A percentile compares a stretch with the other conserved stretches of the same genome.
Conservation (phyloP, 2,113 vertebrate genomes). For the Eulemur macaco region DNA sequence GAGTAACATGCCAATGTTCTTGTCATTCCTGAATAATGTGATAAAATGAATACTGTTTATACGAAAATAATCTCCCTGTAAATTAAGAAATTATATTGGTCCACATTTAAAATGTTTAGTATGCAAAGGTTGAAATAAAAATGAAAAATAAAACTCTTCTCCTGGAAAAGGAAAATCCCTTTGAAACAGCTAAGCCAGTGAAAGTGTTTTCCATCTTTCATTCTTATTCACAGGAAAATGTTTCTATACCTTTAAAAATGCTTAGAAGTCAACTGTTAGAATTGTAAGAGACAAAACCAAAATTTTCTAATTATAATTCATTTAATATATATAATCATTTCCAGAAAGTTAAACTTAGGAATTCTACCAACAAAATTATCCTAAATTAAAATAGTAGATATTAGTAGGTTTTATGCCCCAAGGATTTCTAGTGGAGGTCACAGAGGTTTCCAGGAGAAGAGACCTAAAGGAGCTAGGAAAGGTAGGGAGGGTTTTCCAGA, state of each 20-base stretch:
- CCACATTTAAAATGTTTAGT: conserved; percentile 1
- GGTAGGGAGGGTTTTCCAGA: background rate
- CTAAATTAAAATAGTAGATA: background rate
- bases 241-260: background rate
- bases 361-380: conserved; percentile 35
- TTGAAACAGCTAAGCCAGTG: background rate
- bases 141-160: conserved; percentile 37
- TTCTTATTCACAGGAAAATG: background rate
- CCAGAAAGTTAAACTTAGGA: background rate
- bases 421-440: background rate
- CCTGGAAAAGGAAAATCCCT: background rate
- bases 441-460: background rate
- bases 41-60: background rate
- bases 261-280: background rate
- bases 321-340: background rate
- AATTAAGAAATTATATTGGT: conserved; percentile 19
- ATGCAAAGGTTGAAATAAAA: background rate
- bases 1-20: background rate
- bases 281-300: background rate
- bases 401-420: background rate
- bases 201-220: background rate
- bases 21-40: conserved; percentile 28
- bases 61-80: conserved; percentile 7
- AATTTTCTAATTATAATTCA: background rate
- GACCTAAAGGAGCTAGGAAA: background rate